phyloP scores from a whole-genome alignment of 2,888 invertebrate species.

The Pyralis farinalis region DNA sequence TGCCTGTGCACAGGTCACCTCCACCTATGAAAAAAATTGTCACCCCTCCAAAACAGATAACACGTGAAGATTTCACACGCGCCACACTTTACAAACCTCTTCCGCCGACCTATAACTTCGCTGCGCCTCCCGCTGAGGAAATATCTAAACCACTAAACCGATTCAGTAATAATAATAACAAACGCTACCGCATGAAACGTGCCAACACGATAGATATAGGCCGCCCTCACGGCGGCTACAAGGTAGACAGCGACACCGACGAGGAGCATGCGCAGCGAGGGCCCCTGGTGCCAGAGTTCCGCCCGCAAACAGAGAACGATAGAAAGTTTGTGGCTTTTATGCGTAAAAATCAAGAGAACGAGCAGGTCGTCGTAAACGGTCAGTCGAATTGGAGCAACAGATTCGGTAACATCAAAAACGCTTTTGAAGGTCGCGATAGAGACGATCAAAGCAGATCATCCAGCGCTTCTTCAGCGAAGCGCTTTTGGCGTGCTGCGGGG shows the following conservation, averaged over 20 bases:
- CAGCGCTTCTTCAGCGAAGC: slow-evolving; percentile 76
- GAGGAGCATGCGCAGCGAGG: slow-evolving; percentile 53
- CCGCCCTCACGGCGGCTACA: slow-evolving; percentile 82
- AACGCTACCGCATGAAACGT: slow-evolving; percentile 90
- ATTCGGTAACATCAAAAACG: slow-evolving; percentile 91
- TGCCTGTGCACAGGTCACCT: slow-evolving; percentile 20
- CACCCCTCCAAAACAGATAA: slow-evolving; percentile 8
- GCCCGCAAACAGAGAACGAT: slow-evolving; percentile 92
- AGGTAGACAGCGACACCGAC: slow-evolving; percentile 71
- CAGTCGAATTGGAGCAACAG: slow-evolving; percentile 88
- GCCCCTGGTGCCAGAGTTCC: slow-evolving; percentile 83
- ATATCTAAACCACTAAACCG: slow-evolving; percentile 57
- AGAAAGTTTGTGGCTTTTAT: slow-evolving; percentile 91
- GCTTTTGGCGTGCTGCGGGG: slow-evolving; percentile 84
- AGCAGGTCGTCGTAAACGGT: slow-evolving; percentile 33
- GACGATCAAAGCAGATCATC: slow-evolving; percentile 59
- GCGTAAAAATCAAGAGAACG: slow-evolving; percentile 82
- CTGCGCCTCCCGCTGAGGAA: slow-evolving; percentile 56
- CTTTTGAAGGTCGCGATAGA: slow-evolving; percentile 84
- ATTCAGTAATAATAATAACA: slow-evolving; percentile 79
- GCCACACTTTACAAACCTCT: slow-evolving; percentile 55
- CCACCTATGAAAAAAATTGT: slow-evolving; percentile 17
- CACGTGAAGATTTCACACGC: slow-evolving; percentile 41
- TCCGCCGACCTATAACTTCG: slow-evolving; percentile 69
- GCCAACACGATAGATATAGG: slow-evolving; percentile 95